These are phyloP conservation scores for Congeria kusceri DNA, from an alignment of 2,888 invertebrate species.

Conservation along the genomic window DNA sequence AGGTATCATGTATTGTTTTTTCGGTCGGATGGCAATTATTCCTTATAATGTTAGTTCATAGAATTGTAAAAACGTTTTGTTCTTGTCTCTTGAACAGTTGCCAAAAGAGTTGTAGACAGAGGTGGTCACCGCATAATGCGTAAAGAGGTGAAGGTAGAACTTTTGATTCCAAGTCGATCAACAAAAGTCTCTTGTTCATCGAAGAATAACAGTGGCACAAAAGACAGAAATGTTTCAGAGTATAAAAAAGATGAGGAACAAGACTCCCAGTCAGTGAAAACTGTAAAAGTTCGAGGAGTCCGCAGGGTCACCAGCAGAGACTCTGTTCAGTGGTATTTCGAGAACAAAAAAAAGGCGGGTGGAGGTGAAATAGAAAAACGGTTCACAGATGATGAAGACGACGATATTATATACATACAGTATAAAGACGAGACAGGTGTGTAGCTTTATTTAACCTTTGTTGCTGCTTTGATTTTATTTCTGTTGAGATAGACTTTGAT, in stretches of 20 bases:
- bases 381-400: slow-evolving; percentile 32
- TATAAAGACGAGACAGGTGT: slow-evolving; percentile 50
- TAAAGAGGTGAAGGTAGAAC: slow-evolving; percentile 33
- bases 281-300: slow-evolving; percentile 29
- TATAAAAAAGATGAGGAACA: not conserved
- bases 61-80: too few relatives aligned
- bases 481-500: too few relatives aligned
- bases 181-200: not conserved
- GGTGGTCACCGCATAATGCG: slow-evolving; percentile 28
- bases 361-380: slow-evolving; percentile 48
- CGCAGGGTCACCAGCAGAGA: slow-evolving; percentile 18
- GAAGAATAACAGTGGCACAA: not conserved
- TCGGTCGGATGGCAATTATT: too few relatives aligned
- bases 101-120: slow-evolving; percentile 27
- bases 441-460: too few relatives aligned
- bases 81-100: slow-evolving; percentile 26
- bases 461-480: too few relatives aligned
- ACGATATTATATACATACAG: slow-evolving; percentile 41
- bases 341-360: slow-evolving; percentile 46
- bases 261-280: slow-evolving; percentile 4
- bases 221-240: not conserved
- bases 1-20: not conserved
- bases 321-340: slow-evolving; percentile 52
- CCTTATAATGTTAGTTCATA: too few relatives aligned
- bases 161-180: slow-evolving; percentile 28